Conservation (phyloP, 1,140 invertebrate species). For the Onthophagus taurus region DNA sequence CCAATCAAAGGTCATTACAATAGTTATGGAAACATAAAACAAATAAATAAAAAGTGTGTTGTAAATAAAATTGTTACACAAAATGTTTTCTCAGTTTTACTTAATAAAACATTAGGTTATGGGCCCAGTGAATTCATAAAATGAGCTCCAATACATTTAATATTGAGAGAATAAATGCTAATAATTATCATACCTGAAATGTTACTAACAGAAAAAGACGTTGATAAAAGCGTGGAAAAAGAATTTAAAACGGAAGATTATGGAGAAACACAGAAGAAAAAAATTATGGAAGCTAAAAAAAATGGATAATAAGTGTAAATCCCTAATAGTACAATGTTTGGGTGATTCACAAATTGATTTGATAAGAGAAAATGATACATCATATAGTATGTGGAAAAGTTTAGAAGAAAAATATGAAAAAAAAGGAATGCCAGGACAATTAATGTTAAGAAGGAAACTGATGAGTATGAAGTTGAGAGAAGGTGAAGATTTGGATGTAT, state of each 20-base stretch:
- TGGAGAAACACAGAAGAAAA: slow-evolving; percentile 2
- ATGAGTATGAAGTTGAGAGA: slow-evolving; percentile 16
- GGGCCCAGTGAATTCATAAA: too few relatives aligned
- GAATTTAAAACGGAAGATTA: background rate
- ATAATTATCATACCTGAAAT: slow-evolving; percentile 14
- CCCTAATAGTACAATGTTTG: slow-evolving; percentile 16
- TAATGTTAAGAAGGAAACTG: slow-evolving; percentile 17
- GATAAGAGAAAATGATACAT: slow-evolving; percentile 9
- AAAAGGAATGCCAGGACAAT: slow-evolving; percentile 18
- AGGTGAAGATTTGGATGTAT: slow-evolving; percentile 15
- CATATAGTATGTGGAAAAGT: slow-evolving; percentile 17
- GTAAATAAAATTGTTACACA: too few relatives aligned
- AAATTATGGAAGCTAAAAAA: slow-evolving; percentile 6
- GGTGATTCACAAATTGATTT: slow-evolving; percentile 9
- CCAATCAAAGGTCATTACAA: too few relatives aligned
- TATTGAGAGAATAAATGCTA: slow-evolving; percentile 9
- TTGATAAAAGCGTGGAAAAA: slow-evolving; percentile 3
- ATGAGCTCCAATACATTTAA: slow-evolving; percentile 5
- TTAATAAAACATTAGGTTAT: too few relatives aligned
- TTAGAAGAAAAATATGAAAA: slow-evolving; percentile 15
- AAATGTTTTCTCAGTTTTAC: too few relatives aligned
- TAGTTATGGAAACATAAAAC: too few relatives aligned
- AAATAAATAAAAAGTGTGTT: too few relatives aligned
- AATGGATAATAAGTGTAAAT: slow-evolving; percentile 8
- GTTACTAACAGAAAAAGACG: slow-evolving; percentile 15